Evolutionary conservation across 2,113 vertebrate species (phyloP), one percentile per base, ranked within the genome.

Genomic region (Grantiella picta): DNA sequence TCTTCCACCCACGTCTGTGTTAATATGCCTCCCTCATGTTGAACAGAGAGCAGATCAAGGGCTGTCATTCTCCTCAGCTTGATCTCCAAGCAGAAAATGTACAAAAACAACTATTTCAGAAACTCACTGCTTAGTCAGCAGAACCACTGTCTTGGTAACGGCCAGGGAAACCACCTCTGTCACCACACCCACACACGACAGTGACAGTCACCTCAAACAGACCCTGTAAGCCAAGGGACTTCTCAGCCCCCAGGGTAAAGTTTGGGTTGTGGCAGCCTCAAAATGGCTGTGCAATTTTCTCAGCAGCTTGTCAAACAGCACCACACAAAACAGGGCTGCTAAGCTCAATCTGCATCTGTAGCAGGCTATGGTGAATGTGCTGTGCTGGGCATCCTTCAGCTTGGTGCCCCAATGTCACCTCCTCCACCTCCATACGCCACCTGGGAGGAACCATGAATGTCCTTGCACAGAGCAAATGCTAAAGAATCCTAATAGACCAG

Each of bases 11-110:
- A 96, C 93, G 0, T 42, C 73, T 83, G 80, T 82, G 60, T 81
- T 94, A 97, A 96, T 92, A 92, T 93, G 38, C 95, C 92, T 97
- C 94, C 88, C 66, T 92, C 94, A 28, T 82, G 36, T 38, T 81
- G 49, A 93, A 80, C 56, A 92, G 65, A 90, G 87, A 93, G 80
- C 79, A 93, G 56, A 96, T 92, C 80, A 92, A 90, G 86, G 82
- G 60, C 88, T 95, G 93, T 95, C 92, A 94, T 89, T 93, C 80
- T 86, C n/a, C 72, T 77, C 8, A 1, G 61, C 52, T 93, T 89
- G 75, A 92, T 96, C 79, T 94, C 68, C 49, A 89, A 89, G 93
- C 44, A 95, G 61, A 96, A 92, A 96, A 93, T 52, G 77, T 72
- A 81, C 44, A 53, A 92, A 95, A 92, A 63, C 66, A 84, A 21